Conservation (phyloP, 2,888 invertebrate genomes). For the Leistus spinibarbis region DNA sequence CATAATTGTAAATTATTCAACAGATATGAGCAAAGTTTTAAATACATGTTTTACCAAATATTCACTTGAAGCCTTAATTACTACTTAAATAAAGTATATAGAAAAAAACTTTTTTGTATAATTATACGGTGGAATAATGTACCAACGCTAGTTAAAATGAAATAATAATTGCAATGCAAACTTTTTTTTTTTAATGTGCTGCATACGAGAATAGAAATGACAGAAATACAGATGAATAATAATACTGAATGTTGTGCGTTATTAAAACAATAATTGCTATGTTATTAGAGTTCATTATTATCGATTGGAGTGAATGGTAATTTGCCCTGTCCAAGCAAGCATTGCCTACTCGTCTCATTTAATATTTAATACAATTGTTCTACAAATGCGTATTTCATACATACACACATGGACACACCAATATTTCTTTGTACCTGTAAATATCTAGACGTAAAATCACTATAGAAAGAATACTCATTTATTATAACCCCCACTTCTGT, state of each 20-base stretch:
- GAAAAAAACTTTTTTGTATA: conserved; percentile 14
- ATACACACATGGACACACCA: not conserved
- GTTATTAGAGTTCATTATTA: conserved; percentile 36
- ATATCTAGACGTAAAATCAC: conserved; percentile 9
- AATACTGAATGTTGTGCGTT: conserved; percentile 20
- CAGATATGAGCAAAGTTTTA: not conserved
- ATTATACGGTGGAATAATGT: conserved; percentile 16
- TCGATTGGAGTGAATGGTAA: conserved; percentile 34
- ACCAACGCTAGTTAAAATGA: conserved; percentile 18
- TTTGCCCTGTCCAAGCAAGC: conserved; percentile 31
- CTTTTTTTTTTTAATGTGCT: conserved; percentile 32
- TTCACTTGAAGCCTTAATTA: not conserved
- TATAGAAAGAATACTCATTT: not conserved
- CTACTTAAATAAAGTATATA: not conserved
- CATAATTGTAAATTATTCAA: not conserved
- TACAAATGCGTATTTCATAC: conserved; percentile 1
- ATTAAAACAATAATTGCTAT: conserved; percentile 33
- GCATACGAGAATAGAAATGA: not conserved
- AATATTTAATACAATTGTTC: conserved; percentile 24
- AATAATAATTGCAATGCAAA: conserved; percentile 39
- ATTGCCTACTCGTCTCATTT: conserved; percentile 15
- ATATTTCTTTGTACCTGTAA: not conserved
- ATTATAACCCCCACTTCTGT: not conserved
- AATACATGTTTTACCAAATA: conserved; percentile 2
- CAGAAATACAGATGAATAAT: not conserved